Conservation (phyloP, 2,113 vertebrate genomes). For the Sylvicapra grimmia region DNA sequence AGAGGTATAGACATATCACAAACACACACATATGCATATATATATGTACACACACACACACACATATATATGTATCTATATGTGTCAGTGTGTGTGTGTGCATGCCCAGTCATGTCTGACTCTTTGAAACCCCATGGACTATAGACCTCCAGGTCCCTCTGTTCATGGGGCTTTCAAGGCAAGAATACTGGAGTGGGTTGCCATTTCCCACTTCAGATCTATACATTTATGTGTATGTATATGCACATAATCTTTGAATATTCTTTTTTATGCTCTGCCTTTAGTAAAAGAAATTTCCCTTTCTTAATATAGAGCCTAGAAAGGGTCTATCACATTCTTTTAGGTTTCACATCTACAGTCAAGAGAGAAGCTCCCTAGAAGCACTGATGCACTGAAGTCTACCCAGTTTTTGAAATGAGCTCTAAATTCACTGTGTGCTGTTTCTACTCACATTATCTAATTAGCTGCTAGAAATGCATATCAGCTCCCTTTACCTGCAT, state of each 20-base stretch:
- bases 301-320: constrained; percentile 8
- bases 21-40: neutral
- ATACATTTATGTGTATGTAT: neutral
- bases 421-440: neutral
- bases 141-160: neutral
- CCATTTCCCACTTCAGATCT: neutral
- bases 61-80: neutral
- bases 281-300: neutral
- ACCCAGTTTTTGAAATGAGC: constrained; percentile 12
- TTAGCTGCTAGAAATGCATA: neutral
- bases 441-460: neutral
- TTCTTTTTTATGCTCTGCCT: constrained; percentile 22
- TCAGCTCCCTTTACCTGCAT: neutral
- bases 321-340: constrained; percentile 36
- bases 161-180: neutral
- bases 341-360: neutral
- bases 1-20: neutral
- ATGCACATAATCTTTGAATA: neutral
- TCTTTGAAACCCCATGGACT: neutral
- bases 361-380: constrained; percentile 3
- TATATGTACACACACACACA: neutral
- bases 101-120: neutral
- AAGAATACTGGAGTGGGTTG: neutral
- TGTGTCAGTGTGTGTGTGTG: neutral
- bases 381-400: neutral